Base-by-base conservation (phyloP, 2,113 vertebrate species). In the Catharus fuscescens region DNA sequence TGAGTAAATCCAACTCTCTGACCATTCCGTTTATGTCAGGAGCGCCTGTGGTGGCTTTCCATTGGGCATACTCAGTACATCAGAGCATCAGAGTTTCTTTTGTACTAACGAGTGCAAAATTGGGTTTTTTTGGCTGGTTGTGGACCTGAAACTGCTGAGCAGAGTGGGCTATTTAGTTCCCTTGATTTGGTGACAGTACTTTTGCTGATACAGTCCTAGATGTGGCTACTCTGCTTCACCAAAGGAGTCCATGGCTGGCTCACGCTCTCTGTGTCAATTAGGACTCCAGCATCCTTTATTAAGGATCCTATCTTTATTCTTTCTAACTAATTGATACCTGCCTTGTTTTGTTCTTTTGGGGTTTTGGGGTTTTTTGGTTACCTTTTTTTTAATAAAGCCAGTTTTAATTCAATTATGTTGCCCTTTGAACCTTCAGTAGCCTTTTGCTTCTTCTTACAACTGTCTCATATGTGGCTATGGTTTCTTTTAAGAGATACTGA, bases 151-250 rank as follows among this genome's bases (percentile, higher is more conserved):
- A 52, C 25, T 67, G 44, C 42, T 54, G 40, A 56, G 18, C 16
- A 53, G 53, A 62, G n/a, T 13, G n/a, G 5, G 13, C 6, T 61
- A 31, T 32, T 71, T 31, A 3, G 42, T 77, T 62, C 31, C 5
- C 12, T 59, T 34, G 44, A 34, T 66, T 61, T 72, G 18, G 52
- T 86, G 61, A 12, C 52, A 71, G 7, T 34, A 25, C 31, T 57
- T 90, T 19, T 50, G 18, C 44, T 80, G 38, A 26, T 64, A 14
- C 0, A 0, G n/a, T 62, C 31, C 34, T 66, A 31, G 40, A 6
- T 44, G 28, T 53, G 24, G 8, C 36, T 89, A 54, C 21, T 12
- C 25, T 40, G 24, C 32, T 61, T 84, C 28, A 53, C 23, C 24
- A 36, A 62, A 76, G 64, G 12, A 17, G 6, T 40, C 61, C 26